Conservation (phyloP, 2,113 vertebrate genomes). For the Fulica atra region DNA sequence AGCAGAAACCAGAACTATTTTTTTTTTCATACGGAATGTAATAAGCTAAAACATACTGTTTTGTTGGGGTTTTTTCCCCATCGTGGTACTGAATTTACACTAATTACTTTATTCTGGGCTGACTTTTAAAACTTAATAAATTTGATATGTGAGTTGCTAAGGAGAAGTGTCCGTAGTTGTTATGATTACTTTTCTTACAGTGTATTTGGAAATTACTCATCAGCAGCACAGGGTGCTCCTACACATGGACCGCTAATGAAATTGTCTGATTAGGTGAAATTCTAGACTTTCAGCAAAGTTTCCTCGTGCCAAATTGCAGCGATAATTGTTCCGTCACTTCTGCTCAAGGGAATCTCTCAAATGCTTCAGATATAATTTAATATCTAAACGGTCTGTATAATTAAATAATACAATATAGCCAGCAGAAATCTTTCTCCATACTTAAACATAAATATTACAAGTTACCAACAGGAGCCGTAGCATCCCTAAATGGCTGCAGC, state of each 20-base stretch:
- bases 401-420: conserved; percentile 49
- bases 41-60: not conserved
- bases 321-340: conserved; percentile 49
- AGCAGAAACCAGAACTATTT: not conserved
- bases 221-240: not conserved
- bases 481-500: not conserved
- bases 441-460: conserved; percentile 38
- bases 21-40: not conserved
- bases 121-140: conserved; percentile 16
- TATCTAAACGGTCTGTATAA: conserved; percentile 54
- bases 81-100: not conserved
- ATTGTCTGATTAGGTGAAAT: conserved; percentile 55
- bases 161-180: not conserved
- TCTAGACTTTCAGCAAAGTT: conserved; percentile 42
- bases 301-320: conserved; percentile 17
- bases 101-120: conserved; percentile 10
- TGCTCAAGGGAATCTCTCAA: conserved; percentile 37
- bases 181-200: conserved; percentile 18
- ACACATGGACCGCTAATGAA: not conserved
- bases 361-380: conserved; percentile 36
- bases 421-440: conserved; percentile 10
- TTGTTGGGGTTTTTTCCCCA: not conserved
- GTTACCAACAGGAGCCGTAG: conserved; percentile 7
- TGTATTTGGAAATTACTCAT: conserved; percentile 1
- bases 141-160: not conserved